These are phyloP conservation scores for Narcine bancroftii DNA, from an alignment of 2,113 vertebrate genomes.

Conservation along the genomic window DNA sequence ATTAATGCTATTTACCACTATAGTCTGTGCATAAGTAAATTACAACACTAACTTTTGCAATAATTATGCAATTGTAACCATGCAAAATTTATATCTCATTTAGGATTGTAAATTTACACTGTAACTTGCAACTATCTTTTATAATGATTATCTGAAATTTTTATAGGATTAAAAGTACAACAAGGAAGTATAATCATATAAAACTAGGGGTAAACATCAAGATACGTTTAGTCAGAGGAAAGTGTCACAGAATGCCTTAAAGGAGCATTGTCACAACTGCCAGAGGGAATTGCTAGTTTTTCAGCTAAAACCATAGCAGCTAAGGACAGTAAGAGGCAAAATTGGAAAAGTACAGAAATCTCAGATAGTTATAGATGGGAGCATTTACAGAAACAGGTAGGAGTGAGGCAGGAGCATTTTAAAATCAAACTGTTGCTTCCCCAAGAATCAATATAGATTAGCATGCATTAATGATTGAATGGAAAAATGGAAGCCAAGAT, in stretches of 20 bases:
- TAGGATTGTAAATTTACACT: not conserved
- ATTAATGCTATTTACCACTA: not conserved
- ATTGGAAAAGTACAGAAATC: not conserved
- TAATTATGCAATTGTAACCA: not conserved
- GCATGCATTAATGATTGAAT: not conserved
- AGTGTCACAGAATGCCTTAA: not conserved
- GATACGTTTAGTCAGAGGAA: not conserved
- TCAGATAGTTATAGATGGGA: not conserved
- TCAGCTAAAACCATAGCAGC: not conserved
- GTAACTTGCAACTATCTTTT: not conserved
- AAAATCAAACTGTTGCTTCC: not conserved
- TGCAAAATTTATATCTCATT: not conserved
- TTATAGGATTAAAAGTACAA: no score
- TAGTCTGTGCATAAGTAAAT: no score
- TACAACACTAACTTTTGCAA: not conserved
- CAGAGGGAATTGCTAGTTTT: not conserved
- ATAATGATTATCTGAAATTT: no score
- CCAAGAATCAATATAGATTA: not conserved
- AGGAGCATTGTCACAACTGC: not conserved
- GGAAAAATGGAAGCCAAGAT: not conserved
- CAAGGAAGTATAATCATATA: not conserved
- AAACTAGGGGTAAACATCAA: not conserved
- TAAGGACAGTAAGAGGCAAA: no score
- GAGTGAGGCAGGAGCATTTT: not conserved
- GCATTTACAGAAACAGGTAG: not conserved